phyloP scores from a whole-genome alignment of 2,888 invertebrate genomes.

The Agrilus biguttatus region DNA sequence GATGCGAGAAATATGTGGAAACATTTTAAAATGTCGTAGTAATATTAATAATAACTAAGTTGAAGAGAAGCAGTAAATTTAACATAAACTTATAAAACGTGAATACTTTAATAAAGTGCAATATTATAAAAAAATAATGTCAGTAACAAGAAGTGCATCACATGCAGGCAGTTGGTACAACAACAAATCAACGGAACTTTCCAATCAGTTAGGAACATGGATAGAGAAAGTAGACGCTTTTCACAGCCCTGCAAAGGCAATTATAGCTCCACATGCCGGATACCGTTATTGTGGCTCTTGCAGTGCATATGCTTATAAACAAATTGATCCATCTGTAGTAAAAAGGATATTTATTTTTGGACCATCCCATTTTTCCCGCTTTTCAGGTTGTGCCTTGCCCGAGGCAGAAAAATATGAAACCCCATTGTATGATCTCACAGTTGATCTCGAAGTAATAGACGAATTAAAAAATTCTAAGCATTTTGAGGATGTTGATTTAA shows the following conservation, averaged over 20 bases:
- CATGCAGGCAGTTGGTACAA: slow-evolving; percentile 89
- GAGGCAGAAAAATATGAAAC: slow-evolving; percentile 73
- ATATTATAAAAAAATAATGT: no score
- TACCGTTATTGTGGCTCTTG: slow-evolving; percentile 90
- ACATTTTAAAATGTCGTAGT: no score
- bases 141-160: slow-evolving; percentile 36
- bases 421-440: slow-evolving; percentile 77
- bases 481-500: slow-evolving; percentile 77
- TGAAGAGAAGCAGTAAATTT: no score
- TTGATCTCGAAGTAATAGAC: slow-evolving; percentile 72
- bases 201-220: slow-evolving; percentile 72
- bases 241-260: slow-evolving; percentile 71
- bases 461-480: slow-evolving; percentile 68
- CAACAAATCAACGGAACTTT: slow-evolving; percentile 66
- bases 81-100: no score
- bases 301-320: slow-evolving; percentile 82
- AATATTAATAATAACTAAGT: no score
- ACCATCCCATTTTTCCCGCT: slow-evolving; percentile 83
- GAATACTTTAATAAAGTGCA: no score
- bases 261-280: slow-evolving; percentile 85
- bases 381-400: slow-evolving; percentile 76
- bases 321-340: slow-evolving; percentile 75
- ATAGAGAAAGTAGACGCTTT: slow-evolving; percentile 61
- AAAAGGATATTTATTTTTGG: slow-evolving; percentile 80
- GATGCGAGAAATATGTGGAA: no score